Evolutionary conservation across 2,888 invertebrate genomes (phyloP).

Genomic region (Sinodicranocentrus sp.): DNA sequence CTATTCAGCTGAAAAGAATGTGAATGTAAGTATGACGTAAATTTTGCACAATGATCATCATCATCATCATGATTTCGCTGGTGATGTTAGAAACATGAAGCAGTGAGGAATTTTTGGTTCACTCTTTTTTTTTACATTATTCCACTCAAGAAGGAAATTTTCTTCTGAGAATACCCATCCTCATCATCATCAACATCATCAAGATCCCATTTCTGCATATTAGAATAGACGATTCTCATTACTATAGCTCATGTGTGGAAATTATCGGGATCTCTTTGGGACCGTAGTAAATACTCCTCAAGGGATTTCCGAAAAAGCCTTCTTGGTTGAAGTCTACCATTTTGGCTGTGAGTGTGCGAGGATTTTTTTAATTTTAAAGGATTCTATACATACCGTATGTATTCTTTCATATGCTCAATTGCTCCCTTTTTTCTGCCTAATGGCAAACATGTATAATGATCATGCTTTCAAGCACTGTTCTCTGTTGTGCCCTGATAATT

Average conservation of each 20-base stretch:
- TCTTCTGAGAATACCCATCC: neutral
- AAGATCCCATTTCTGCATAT: constrained; percentile 62
- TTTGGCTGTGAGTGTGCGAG: neutral
- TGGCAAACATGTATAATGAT: constrained; percentile 5
- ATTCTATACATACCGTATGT: neutral
- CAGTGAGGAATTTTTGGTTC: no score
- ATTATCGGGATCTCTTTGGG: constrained; percentile 51
- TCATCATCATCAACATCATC: constrained; percentile 47
- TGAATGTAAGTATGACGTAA: neutral
- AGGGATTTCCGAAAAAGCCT: constrained; percentile 35
- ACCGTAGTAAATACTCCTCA: constrained; percentile 41
- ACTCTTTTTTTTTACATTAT: constrained; percentile 17
- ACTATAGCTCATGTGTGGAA: constrained; percentile 33
- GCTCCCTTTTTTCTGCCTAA: constrained; percentile 17
- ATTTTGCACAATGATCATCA: constrained; percentile 12
- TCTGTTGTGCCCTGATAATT: constrained; percentile 26
- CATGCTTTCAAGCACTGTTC: neutral
- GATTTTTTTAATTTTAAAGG: neutral
- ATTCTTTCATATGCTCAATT: constrained; percentile 21
- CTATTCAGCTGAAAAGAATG: neutral
- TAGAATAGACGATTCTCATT: constrained; percentile 33
- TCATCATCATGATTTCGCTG: neutral
- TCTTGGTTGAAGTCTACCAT: no score
- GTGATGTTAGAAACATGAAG: no score
- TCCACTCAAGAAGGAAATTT: neutral